Evolutionary conservation across 2,888 invertebrate genomes (phyloP), one percentile per base, ranked within the genome.

Genomic region (Andrena haemorrhoa): DNA sequence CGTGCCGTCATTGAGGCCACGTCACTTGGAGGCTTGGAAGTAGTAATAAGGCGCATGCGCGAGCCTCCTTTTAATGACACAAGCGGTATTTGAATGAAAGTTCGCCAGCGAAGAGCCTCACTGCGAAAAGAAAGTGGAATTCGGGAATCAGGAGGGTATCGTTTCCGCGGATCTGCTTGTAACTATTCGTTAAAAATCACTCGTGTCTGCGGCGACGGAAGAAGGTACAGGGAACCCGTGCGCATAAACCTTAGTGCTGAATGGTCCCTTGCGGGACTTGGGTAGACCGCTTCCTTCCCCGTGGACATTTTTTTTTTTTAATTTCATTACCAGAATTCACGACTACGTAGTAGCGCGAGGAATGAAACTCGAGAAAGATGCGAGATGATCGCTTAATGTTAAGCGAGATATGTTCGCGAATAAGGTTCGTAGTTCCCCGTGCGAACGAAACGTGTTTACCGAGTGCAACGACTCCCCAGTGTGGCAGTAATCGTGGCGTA

Each of bases 1-100:
- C 76, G 79, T 83, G 76, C 86, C 83, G 81, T 86, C 86, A 86
- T 78, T 75, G 81, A 71, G 63, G 86, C 86, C 86, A 86, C 86
- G 86, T 86, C 86, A 86, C 86, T 85, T 74, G 85, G n/a, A 69
- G 65, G 51, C 61, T 77, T 69, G 76, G 68, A 72, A 61, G 60
- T 65, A 47, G n/a, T 31, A 26, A 23, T n/a, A n/a, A 12, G 26
- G 73, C 83, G 82, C 83, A 77, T 83, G 83, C 78, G 83, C 71
- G 26, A 47, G 4, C 1, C 16, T 33, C 23, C 10, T 64, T 61
- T 69, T 73, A 53, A 72, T 58, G 35, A 49, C 49, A 49, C 47
- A 64, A 69, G 41, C 51, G 49, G n/a, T 63, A 56, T 77, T 83
- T 61, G 73, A 77, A 83, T 58, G 51, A 10, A 29, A 65, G 47